Evolutionary conservation across 2,888 invertebrate genomes (phyloP), one percentile per base, ranked within the genome.

Genomic region (Tanytarsus gracilentus): DNA sequence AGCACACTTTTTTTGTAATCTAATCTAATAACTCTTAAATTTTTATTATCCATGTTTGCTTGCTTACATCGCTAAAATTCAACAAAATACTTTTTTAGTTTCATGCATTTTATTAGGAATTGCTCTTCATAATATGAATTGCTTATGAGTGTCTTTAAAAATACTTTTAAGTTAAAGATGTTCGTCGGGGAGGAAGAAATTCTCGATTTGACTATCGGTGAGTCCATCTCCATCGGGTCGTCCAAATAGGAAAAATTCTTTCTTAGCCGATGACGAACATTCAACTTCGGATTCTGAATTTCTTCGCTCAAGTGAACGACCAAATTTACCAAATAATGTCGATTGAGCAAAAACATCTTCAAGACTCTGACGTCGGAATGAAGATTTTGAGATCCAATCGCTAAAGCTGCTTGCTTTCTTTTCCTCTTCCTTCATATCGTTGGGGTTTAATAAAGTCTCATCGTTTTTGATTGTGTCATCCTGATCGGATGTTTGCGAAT

Each of bases 321-420:
- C 83, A 61, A 84, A 75, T 77, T 76, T 82, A 78, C 83, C 82
- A 71, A 84, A 83, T 6, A 55, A 7, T 33, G 36, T 55, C 68
- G 88, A 87, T 69, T 88, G 87, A 60, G 78, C 81, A 65, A 88
- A 83, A 67, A 88, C 84, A 73, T 88, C 89, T 71, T 88, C 88
- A 29, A 89, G 73, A 64, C 88, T 88, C 71, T 87, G 88, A 23
- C 88, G 74, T 53, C 86, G 75, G 61, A 71, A 62, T 67, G 68
- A 68, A 27, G 72, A 72, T 27, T 55, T 55, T 55, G 55, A 36
- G 14, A 55, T 33, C 33, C 48, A 61, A 7, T 61, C 33, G n/a
- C 26, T 48, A 21, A 44, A 48, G 2, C 67, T 66, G 1, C 78
- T 77, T 61, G 77, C 66, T 2, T 78, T 76, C 63, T 76, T 76